Evolutionary conservation across 2,888 invertebrate genomes (phyloP), one percentile per base, ranked within the genome.

Genomic region (Germaria angustata): DNA sequence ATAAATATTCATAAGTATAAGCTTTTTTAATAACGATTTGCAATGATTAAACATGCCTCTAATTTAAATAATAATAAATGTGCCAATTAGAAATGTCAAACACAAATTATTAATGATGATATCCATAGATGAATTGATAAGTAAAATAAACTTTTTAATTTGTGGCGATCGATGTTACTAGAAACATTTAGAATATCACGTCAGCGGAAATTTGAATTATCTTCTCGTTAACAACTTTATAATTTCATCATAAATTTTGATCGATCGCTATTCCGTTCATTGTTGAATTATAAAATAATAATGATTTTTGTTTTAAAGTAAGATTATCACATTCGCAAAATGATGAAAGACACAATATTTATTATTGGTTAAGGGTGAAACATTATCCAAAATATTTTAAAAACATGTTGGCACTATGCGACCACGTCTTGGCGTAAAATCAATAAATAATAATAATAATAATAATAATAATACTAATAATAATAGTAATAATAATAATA

Each of bases 161-260:
- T 36, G 8, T 7, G 2, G 13, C n/a, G 32, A 55, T 36, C 15
- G 15, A n/a, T 17, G 15, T 34, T 36, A 8, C 7, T 13, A 2
- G 15, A 28, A 76, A 22, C 24, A 57, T 32, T 55, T 61, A 51
- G 65, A 71, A 34, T 72, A 24, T 66, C 57, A 68, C 79, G 79
- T 80, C 72, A 66, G 20, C 36, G 41, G 66, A 80, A 53, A 73
- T 59, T 66, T 69, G n/a, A 77, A 69, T 69, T 41, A 61, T 41
- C 34, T 39, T 61, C 22, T 34, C 6, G 17, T 34, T 75, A 36
- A 49, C 17, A 11, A 17, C 8, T 71, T 24, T 44, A 51, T 44
- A 46, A 51, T 75, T 75, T 46, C 13, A 44, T 44, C 17, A 55
- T 34, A 20, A 17, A 4, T 22, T 51, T 22, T 53, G 3, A 22